Evolutionary conservation across 2,113 vertebrate genomes (phyloP).

Genomic region (Melanocharis versteri): DNA sequence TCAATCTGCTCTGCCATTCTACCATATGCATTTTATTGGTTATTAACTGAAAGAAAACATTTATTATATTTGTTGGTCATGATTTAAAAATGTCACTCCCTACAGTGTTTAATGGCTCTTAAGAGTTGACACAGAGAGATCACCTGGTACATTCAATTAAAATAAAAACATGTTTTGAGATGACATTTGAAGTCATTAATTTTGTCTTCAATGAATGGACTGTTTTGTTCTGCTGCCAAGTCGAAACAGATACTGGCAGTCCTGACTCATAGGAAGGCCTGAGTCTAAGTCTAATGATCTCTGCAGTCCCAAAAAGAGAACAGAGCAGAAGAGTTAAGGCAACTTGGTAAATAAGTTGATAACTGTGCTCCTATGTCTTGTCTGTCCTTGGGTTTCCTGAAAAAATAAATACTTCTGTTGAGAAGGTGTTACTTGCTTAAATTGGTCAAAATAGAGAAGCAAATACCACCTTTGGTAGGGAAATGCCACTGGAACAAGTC

Average conservation of each 20-base stretch:
- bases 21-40: neutral
- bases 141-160: neutral
- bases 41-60: neutral
- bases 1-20: neutral
- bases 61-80: neutral
- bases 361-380: neutral
- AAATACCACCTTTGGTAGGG: neutral
- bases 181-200: neutral
- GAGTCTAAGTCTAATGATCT: neutral
- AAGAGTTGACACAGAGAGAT: neutral
- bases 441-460: neutral
- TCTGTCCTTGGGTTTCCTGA: neutral
- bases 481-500: neutral
- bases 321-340: neutral
- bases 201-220: neutral
- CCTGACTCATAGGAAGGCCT: neutral
- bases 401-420: neutral
- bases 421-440: neutral
- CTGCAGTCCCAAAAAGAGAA: neutral
- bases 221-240: neutral
- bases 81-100: constrained; percentile 31
- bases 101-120: constrained; percentile 21
- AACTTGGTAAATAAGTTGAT: neutral
- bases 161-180: neutral
- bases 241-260: neutral